Percentiles rank a stretch among this genome's conserved stretches.
phyloP scores from a whole-genome alignment of 92 coral and sea anemone species.

The Porites divaricata region DNA sequence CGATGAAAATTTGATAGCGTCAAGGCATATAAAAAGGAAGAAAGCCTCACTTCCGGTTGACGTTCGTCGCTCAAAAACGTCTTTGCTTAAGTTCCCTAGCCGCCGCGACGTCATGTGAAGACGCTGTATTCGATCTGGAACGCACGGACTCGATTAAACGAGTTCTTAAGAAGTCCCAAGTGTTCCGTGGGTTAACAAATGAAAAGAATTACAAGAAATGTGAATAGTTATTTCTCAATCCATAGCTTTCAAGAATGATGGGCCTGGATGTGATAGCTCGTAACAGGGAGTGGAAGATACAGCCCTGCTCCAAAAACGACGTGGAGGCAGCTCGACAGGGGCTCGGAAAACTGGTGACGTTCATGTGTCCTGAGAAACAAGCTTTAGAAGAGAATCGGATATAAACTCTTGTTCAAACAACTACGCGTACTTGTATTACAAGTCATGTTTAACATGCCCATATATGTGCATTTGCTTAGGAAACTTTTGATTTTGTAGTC shows the following conservation, averaged over 20 bases:
- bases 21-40: no score
- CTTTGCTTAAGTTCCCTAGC: no score
- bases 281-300: slow-evolving; percentile 71
- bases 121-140: no score
- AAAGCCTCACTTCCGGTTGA: no score
- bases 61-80: no score
- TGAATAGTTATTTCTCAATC: background rate
- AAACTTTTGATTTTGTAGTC: background rate
- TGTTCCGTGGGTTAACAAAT: no score
- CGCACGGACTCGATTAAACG: no score
- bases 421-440: background rate
- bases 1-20: no score
- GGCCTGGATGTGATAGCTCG: slow-evolving; percentile 69
- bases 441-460: background rate
- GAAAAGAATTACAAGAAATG: no score
- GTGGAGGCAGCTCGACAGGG: slow-evolving; percentile 58
- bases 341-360: slow-evolving; percentile 28
- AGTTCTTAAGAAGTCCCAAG: no score
- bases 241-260: slow-evolving; percentile 76
- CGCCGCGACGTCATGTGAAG: no score
- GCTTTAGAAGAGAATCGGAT: slow-evolving; percentile 24
- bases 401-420: background rate
- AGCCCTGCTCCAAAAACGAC: slow-evolving; percentile 76
- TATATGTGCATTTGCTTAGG: background rate
- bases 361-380: slow-evolving; percentile 17